phyloP scores from a whole-genome alignment of 2,888 invertebrate genomes.

The Apamea crenata region DNA sequence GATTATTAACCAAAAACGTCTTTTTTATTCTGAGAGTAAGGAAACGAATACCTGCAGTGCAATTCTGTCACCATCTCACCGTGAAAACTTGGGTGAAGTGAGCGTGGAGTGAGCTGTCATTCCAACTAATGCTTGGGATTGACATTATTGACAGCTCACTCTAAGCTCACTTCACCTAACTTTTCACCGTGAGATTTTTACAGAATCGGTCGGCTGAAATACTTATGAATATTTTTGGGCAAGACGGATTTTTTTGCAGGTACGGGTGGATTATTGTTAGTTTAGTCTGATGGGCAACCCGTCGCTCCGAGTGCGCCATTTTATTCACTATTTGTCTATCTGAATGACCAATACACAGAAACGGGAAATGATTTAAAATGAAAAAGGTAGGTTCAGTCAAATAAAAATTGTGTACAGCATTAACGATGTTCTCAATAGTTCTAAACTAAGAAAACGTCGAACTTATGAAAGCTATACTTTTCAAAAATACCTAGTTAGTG shows the following conservation, averaged over 20 bases:
- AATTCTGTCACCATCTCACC: too few species aligned
- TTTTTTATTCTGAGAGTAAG: neutral
- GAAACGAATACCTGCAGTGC: neutral
- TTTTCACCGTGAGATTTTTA: too few species aligned
- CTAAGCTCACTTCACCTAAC: too few species aligned
- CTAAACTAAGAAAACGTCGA: neutral
- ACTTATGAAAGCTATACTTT: neutral
- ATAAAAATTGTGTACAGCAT: neutral
- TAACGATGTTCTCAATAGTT: neutral
- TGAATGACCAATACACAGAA: neutral
- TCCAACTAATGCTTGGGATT: too few species aligned
- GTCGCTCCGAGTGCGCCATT: neutral
- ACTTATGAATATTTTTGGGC: neutral
- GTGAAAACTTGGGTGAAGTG: too few species aligned
- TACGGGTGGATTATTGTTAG: conserved; percentile 5
- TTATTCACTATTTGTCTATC: conserved; percentile 1
- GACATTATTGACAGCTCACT: too few species aligned
- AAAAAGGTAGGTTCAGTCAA: neutral
- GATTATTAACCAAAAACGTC: neutral
- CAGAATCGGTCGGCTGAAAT: too few species aligned
- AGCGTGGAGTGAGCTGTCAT: too few species aligned
- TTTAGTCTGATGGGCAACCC: neutral
- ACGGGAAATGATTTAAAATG: neutral
- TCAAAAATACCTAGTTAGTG: neutral
- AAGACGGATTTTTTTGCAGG: neutral